These are phyloP conservation scores for Athetis lepigone DNA, from an alignment of 2,888 invertebrate species.

Conservation along the genomic window DNA sequence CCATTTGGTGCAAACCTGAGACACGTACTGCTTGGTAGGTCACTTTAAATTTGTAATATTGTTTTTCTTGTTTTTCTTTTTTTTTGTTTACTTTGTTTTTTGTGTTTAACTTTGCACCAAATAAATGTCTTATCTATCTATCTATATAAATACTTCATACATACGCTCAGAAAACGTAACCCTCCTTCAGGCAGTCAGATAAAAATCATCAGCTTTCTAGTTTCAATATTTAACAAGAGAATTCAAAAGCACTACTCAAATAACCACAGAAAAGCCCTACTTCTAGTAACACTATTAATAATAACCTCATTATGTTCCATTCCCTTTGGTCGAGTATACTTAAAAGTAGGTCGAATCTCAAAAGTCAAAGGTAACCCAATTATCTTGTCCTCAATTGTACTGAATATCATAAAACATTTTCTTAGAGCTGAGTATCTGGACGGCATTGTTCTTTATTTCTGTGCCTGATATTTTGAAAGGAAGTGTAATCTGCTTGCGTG, in stretches of 20 bases:
- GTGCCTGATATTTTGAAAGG: constrained; percentile 43
- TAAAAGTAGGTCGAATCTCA: constrained; percentile 21
- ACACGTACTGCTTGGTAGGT: too few species aligned
- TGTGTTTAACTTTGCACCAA: too few species aligned
- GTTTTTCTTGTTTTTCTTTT: too few species aligned
- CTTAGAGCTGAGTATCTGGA: constrained; percentile 1
- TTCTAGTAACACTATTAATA: constrained; percentile 4
- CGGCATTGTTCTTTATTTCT: constrained; percentile 25
- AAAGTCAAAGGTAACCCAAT: constrained; percentile 54
- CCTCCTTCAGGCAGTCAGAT: too few species aligned
- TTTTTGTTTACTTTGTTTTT: too few species aligned
- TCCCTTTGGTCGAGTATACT: constrained; percentile 33
- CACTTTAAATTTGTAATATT: too few species aligned
- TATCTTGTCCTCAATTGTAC: constrained; percentile 50
- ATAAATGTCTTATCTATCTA: too few species aligned
- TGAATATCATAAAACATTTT: constrained; percentile 45
- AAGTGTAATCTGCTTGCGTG: constrained; percentile 30
- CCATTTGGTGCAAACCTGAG: too few species aligned
- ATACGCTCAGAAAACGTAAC: too few species aligned
- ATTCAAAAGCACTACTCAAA: too few species aligned
- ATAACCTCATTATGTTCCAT: constrained; percentile 19
- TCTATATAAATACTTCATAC: too few species aligned
- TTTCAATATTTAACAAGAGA: not conserved
- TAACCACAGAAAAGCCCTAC: not conserved
- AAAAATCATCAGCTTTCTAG: not conserved